Evolutionary conservation across 2,113 vertebrate genomes (phyloP), one percentile per base, ranked within the genome.

Genomic region (Phodopus roborovskii): DNA sequence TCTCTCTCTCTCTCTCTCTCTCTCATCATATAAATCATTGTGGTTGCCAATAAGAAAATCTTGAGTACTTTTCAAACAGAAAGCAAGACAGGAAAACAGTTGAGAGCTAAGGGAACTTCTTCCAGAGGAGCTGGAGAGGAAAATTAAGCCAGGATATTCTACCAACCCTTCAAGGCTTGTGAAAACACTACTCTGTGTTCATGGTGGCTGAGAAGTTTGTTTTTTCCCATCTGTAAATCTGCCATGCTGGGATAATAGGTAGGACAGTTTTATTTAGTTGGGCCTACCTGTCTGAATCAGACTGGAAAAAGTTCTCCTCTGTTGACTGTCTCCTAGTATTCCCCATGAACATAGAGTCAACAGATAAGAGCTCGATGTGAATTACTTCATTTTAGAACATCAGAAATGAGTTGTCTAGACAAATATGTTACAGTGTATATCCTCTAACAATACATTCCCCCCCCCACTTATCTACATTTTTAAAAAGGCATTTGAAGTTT

Each of bases 231-330:
- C 24, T 28, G 2, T 33, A 71, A 91, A 90, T 53, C 7, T 81
- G 16, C 56, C 36, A 39, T 60, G 20, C 28, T 39, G 71, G 42
- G 48, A n/a, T 28, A 50, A 53, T 26, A 48, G 39, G 17, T 6
- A 70, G 6, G 48, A 9, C 17, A 48, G 24, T 75, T 89, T 91
- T 68, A 88, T 62, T 68, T 45, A 70, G 36, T n/a, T 83, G 56
- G 75, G 11, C 24, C 39, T 42, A 71, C 73, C 26, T 79, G 45
- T 70, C 68, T 53, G 42, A 33, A 73, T 28, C 8, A 56, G 71
- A 53, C 60, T 82, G 58, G n/a, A 95, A 68, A 68, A 75, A 62
- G 66, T 50, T 39, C 13, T 79, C 93, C 68, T 96, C 42, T 79
- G 0, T 60, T 26, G 26, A 82, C 3, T 56, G 22, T n/a, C 50